A percentile compares a stretch with the other conserved stretches of the same genome.
Conservation (phyloP, 2,113 vertebrate species). For the Sinosuthora webbiana region DNA sequence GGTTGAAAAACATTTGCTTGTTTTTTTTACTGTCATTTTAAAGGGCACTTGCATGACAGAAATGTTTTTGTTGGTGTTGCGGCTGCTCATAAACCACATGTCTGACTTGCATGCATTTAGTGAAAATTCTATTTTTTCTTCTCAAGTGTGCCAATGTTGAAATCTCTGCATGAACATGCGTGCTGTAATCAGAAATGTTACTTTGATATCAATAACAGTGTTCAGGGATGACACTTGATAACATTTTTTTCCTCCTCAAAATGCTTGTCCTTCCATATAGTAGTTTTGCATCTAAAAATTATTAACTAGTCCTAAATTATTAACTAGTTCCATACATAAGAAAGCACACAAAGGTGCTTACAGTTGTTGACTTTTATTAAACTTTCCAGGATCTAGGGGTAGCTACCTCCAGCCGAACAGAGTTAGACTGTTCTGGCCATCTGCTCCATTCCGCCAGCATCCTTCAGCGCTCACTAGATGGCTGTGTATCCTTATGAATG, state of each 20-base stretch:
- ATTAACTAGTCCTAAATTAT: not conserved
- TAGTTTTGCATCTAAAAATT: not conserved
- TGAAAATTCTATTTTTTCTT: not conserved
- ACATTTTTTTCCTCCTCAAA: not conserved
- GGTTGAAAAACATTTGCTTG: not conserved
- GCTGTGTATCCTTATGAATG: not conserved
- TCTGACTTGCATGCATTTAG: not conserved
- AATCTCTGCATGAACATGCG: not conserved
- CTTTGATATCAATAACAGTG: not conserved
- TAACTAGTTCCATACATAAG: not conserved
- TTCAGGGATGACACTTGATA: not conserved
- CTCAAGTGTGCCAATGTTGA: not conserved
- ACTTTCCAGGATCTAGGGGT: not conserved
- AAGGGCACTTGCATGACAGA: not conserved
- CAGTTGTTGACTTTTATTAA: not conserved
- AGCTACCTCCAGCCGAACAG: not conserved
- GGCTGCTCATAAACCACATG: not conserved
- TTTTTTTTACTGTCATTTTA: not conserved
- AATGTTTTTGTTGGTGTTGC: not conserved
- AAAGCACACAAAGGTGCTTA: not conserved
- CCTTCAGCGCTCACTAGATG: constrained; percentile 6
- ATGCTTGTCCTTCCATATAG: not conserved
- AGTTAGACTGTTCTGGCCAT: not conserved
- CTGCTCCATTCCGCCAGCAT: not conserved
- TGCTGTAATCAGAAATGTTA: not conserved